Base-by-base conservation (phyloP, 2,113 vertebrate species). In the Petrocephalus microphthalmus region DNA sequence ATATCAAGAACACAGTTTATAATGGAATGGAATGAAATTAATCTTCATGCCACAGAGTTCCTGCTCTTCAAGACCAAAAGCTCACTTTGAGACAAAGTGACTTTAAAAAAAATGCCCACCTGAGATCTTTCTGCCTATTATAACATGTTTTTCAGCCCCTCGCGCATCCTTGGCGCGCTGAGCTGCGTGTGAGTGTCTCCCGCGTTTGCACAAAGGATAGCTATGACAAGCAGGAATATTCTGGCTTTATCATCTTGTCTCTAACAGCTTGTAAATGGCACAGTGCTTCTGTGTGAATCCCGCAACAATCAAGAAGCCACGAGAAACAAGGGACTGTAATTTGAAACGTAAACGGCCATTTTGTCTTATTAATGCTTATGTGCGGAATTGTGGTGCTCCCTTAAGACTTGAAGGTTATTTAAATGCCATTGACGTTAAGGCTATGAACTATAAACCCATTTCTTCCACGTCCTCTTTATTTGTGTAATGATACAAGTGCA, bases 321-420 rank as follows among this genome's bases (percentile, higher is more conserved):
- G 17, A 64, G 33, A 33, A 60, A 57, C 7, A 60, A 45, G 17
- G 52, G 85, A 64, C 54, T 86, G 53, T 86, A 33, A 86, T n/a
- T n/a, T 60, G 33, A 19, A 60, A 57, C 47, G 56, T 15, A 45
- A 86, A 45, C 7, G 25, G 37, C 33, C 19, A 33, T n/a, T 86
- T 33, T 42, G n/a, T 60, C 20, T 22, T 85, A 15, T 15, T 37
- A 52, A 53, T 53, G n/a, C 19, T 85, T 53, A 45, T 60, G 7
- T 86, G 29, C 8, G 60, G 52, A 85, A 53, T 29, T 20, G 3
- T 60, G 54, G 85, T 86, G 56, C 54, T 86, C 85, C 84, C 29
- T 45, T 57, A 64, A 86, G 54, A 86, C 85, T 86, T 86, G 85
- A 86, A 86, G 85, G 53, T 60, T 86, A 52, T 60, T 86, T 86